These are phyloP conservation scores for Datnioides undecimradiatus DNA, from an alignment of 2,113 vertebrate species.

Conservation along the genomic window DNA sequence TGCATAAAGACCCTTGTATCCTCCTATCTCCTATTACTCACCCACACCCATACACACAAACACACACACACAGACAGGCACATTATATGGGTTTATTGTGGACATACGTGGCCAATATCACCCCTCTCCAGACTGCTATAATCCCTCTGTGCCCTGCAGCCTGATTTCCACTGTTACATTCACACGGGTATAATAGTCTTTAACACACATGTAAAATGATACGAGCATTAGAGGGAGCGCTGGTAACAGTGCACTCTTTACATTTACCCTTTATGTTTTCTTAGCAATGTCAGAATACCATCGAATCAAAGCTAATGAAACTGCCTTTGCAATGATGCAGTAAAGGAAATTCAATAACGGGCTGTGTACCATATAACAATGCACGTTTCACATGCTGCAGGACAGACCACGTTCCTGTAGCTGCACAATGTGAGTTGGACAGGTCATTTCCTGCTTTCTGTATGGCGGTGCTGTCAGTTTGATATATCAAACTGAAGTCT, in stretches of 20 bases:
- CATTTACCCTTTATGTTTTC: constrained; percentile 14
- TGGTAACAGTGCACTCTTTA: constrained; percentile 39
- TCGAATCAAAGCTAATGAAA: constrained; percentile 35
- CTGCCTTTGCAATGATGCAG: constrained; percentile 14
- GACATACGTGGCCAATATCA: constrained; percentile 56
- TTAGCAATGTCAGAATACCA: constrained; percentile 7
- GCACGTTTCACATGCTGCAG: neutral
- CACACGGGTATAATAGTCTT: constrained; percentile 60
- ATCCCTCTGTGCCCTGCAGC: constrained; percentile 71
- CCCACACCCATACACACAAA: constrained; percentile 22
- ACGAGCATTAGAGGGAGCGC: constrained; percentile 36
- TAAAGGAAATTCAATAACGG: constrained; percentile 2
- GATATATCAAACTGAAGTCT: neutral
- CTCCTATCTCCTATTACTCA: constrained; percentile 51
- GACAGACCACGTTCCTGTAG: neutral
- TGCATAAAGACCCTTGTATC: constrained; percentile 47
- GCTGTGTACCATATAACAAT: constrained; percentile 6
- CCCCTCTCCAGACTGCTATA: constrained; percentile 69
- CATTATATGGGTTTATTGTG: constrained; percentile 29
- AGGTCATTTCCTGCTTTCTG: too few relatives aligned
- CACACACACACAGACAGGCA: constrained; percentile 31
- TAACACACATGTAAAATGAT: constrained; percentile 60
- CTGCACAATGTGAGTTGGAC: neutral
- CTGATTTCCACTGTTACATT: constrained; percentile 49
- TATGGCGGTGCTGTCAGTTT: neutral